Evolutionary conservation across 2,113 vertebrate genomes (phyloP).

Genomic region (Cervus canadensis): DNA sequence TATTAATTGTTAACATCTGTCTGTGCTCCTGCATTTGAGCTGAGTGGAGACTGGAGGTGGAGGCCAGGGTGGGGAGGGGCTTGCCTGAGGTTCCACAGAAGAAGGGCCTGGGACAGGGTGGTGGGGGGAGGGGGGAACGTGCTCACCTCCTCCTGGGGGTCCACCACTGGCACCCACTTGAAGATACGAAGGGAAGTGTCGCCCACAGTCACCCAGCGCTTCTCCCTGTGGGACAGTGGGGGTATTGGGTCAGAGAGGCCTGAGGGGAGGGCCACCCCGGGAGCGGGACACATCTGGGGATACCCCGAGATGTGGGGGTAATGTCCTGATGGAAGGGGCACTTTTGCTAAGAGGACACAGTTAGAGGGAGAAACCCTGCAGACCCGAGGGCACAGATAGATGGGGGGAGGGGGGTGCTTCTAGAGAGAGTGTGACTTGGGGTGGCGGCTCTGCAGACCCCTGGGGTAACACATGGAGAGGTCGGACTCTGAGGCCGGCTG

Average conservation of each 20-base stretch:
- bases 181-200: constrained; percentile 81
- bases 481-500: background rate
- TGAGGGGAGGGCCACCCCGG: background rate
- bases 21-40: background rate
- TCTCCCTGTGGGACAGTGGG: constrained; percentile 73
- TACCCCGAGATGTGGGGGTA: background rate
- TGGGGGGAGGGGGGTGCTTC: background rate
- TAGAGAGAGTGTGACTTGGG: background rate
- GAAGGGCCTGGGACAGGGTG: background rate
- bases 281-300: background rate
- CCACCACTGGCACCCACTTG: constrained; percentile 81
- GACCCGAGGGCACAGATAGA: background rate
- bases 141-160: constrained; percentile 79
- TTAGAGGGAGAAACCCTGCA: background rate
- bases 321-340: background rate
- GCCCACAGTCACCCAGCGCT: constrained; percentile 80
- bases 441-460: background rate
- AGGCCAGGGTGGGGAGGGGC: background rate
- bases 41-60: background rate
- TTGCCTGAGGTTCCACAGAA: background rate
- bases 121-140: background rate
- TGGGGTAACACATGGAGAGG: background rate
- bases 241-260: background rate
- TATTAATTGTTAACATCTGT: constrained; percentile 42
- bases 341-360: background rate